Percentiles rank a stretch among this genome's conserved stretches.
phyloP scores from a whole-genome alignment of 1,140 invertebrate species.

The Leguminivora glycinivorella region DNA sequence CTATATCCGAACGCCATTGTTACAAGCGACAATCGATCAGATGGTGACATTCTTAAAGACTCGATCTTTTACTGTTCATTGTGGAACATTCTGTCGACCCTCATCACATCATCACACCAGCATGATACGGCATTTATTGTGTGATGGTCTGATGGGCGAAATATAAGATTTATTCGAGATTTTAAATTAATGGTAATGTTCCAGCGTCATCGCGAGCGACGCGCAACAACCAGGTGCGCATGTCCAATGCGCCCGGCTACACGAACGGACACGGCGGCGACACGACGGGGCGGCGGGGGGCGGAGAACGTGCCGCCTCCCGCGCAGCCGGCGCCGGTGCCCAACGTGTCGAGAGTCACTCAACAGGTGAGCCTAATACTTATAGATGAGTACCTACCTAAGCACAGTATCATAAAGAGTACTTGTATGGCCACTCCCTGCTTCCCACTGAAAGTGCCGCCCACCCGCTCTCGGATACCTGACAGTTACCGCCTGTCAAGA shows the following conservation, averaged over 20 bases:
- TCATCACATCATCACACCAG: too few species aligned
- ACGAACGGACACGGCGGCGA: slow-evolving; percentile 75
- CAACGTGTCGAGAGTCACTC: slow-evolving; percentile 64
- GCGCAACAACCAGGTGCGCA: slow-evolving; percentile 74
- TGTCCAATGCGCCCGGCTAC: slow-evolving; percentile 69
- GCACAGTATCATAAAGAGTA: too few species aligned
- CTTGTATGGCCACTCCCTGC: too few species aligned
- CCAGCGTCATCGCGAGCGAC: slow-evolving; percentile 69
- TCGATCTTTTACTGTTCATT: neutral
- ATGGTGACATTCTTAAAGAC: neutral
- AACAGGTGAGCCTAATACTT: slow-evolving; percentile 57
- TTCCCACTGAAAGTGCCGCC: too few species aligned
- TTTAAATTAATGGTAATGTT: slow-evolving; percentile 21
- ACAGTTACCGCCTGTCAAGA: too few species aligned
- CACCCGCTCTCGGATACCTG: too few species aligned
- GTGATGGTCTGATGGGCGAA: neutral
- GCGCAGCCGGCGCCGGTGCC: slow-evolving; percentile 48
- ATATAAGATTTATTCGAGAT: neutral
- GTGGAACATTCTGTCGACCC: neutral
- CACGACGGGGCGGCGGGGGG: slow-evolving; percentile 72
- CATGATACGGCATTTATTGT: too few species aligned
- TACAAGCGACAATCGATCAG: neutral
- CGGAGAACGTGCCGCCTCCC: slow-evolving; percentile 70
- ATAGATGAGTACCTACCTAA: neutral
- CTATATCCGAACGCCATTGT: neutral